phyloP scores from a whole-genome alignment of 2,888 invertebrate genomes.

The Tricholauxania praeusta region DNA sequence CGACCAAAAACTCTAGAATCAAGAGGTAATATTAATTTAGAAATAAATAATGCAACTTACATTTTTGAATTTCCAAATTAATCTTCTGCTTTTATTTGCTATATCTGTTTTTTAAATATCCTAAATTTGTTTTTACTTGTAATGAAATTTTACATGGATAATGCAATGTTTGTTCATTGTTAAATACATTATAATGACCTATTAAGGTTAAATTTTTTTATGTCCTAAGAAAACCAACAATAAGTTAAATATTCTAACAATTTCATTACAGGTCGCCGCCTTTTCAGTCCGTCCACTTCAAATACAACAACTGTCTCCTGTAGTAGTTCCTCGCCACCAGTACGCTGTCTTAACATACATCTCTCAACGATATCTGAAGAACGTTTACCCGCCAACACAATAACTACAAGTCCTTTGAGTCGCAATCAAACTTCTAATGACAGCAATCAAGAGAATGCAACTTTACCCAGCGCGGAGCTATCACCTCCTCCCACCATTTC shows the following conservation, averaged over 20 bases:
- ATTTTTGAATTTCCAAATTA: neutral
- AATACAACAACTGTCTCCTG: slow-evolving; percentile 19
- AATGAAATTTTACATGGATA: no score
- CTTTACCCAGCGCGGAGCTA: slow-evolving; percentile 26
- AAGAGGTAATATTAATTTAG: slow-evolving; percentile 46
- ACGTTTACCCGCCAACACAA: slow-evolving; percentile 20
- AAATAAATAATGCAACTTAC: neutral
- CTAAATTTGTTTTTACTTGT: no score
- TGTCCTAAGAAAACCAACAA: no score
- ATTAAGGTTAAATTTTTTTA: no score
- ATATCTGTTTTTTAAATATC: no score
- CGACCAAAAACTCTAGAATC: slow-evolving; percentile 64
- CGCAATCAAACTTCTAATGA: slow-evolving; percentile 45
- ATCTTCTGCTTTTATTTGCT: no score
- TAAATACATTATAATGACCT: no score
- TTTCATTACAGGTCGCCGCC: slow-evolving; percentile 62
- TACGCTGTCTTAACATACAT: slow-evolving; percentile 48
- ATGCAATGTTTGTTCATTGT: no score
- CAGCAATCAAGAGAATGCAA: slow-evolving; percentile 59
- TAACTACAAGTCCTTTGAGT: slow-evolving; percentile 39
- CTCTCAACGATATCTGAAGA: slow-evolving; percentile 54
- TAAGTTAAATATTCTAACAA: neutral
- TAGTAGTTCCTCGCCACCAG: slow-evolving; percentile 35
- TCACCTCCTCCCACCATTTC: slow-evolving; percentile 35
- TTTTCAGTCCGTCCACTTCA: slow-evolving; percentile 68